Percentiles rank a stretch among this genome's conserved stretches.
These are phyloP conservation scores for Patella caerulea DNA, from an alignment of 2,888 invertebrate species.

Conservation along the genomic window DNA sequence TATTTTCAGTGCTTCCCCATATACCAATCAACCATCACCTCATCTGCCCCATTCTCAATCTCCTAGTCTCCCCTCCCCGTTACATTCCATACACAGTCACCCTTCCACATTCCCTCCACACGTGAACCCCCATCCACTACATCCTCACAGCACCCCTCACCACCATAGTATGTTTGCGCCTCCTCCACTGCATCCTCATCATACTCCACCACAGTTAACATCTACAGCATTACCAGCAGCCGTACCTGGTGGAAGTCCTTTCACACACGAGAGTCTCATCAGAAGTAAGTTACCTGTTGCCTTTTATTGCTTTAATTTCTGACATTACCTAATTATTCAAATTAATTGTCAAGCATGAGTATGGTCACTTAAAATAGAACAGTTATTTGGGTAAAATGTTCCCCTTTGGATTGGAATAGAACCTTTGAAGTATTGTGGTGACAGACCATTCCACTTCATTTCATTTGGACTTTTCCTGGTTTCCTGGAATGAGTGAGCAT, in stretches of 20 bases:
- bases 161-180: constrained; percentile 56
- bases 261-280: constrained; percentile 27
- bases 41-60: constrained; percentile 19
- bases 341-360: no score
- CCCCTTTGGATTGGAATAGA: no score
- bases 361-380: no score
- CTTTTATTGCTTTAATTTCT: no score
- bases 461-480: no score
- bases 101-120: constrained; percentile 36
- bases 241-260: constrained; percentile 8
- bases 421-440: no score
- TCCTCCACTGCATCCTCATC: constrained; percentile 36
- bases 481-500: no score
- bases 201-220: constrained; percentile 25
- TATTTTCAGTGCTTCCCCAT: constrained; percentile 15
- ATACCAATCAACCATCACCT: constrained; percentile 26
- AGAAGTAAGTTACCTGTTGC: constrained; percentile 32
- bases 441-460: no score
- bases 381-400: no score
- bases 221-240: neutral
- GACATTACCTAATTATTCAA: no score
- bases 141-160: constrained; percentile 24
- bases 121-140: constrained; percentile 27
- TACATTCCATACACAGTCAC: constrained; percentile 35
- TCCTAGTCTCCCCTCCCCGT: constrained; percentile 32